Percentiles rank a stretch among this genome's conserved stretches.
Evolutionary conservation across 2,797 vertebrate genomes (phyloP).

Genomic region (Peromyscus nudipes): DNA sequence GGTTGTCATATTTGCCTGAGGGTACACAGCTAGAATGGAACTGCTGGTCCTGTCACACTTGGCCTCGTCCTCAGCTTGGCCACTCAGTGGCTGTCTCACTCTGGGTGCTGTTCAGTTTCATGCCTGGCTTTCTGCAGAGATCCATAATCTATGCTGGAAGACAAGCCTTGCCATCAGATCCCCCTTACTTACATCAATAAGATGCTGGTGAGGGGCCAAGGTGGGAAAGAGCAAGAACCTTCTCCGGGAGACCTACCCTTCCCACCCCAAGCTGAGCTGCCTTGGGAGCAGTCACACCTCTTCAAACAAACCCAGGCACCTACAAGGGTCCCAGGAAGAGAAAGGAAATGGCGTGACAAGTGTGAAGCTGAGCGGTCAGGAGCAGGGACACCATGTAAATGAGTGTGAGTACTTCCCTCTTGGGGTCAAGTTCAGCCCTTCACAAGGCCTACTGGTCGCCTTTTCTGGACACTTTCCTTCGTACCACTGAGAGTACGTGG

Average conservation of each 20-base stretch:
- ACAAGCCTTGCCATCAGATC: neutral
- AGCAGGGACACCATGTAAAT: neutral
- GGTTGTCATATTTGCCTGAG: neutral
- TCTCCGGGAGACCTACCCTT: no score
- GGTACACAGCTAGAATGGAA: rapidly evolving
- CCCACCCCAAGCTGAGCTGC: neutral
- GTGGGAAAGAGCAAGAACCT: neutral
- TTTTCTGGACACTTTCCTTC: neutral
- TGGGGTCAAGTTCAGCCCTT: neutral
- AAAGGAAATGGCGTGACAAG: neutral
- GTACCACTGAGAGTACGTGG: neutral
- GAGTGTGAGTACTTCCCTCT: neutral
- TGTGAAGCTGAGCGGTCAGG: neutral
- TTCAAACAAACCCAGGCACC: neutral
- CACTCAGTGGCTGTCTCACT: neutral
- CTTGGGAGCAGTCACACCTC: neutral
- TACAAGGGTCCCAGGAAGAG: neutral
- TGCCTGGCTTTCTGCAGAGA: neutral
- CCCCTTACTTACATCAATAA: neutral
- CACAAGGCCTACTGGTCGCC: neutral
- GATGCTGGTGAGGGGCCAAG: rapidly evolving
- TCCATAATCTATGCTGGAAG: neutral
- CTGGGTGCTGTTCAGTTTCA: neutral
- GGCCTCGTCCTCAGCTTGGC: neutral
- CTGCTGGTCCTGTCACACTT: neutral